phyloP scores from a whole-genome alignment of 2,113 vertebrate genomes.

The Mobula birostris region DNA sequence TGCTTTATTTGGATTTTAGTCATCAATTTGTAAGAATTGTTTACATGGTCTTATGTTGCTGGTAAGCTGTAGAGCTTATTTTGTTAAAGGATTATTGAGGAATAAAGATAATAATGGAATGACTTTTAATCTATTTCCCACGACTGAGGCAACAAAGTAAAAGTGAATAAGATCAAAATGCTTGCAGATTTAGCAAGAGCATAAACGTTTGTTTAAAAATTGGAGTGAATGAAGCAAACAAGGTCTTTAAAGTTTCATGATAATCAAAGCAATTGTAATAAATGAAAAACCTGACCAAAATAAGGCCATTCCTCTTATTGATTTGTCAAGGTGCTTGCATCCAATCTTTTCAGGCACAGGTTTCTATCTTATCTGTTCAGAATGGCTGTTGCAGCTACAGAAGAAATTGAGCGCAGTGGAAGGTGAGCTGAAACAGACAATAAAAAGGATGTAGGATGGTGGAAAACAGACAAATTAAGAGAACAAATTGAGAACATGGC shows the following conservation, averaged over 20 bases:
- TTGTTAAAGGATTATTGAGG: not conserved
- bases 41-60: constrained; percentile 4
- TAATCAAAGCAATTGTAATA: not conserved
- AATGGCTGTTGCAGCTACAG: not conserved
- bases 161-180: not conserved
- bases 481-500: not conserved
- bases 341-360: not conserved
- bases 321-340: not conserved
- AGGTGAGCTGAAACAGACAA: not conserved
- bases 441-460: not conserved
- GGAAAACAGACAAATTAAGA: not conserved
- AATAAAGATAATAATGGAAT: not conserved
- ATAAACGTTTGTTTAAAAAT: not conserved
- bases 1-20: not conserved
- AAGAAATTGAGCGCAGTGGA: not conserved
- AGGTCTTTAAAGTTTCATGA: not conserved
- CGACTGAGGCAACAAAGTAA: not conserved
- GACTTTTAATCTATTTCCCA: not conserved
- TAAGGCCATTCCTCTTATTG: not conserved
- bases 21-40: not conserved
- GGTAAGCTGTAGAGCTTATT: not conserved
- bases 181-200: not conserved
- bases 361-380: not conserved
- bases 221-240: not conserved
- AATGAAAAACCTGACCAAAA: not conserved